Conservation (phyloP, 2,888 invertebrate genomes). For the Allophyes oxyacanthae region DNA sequence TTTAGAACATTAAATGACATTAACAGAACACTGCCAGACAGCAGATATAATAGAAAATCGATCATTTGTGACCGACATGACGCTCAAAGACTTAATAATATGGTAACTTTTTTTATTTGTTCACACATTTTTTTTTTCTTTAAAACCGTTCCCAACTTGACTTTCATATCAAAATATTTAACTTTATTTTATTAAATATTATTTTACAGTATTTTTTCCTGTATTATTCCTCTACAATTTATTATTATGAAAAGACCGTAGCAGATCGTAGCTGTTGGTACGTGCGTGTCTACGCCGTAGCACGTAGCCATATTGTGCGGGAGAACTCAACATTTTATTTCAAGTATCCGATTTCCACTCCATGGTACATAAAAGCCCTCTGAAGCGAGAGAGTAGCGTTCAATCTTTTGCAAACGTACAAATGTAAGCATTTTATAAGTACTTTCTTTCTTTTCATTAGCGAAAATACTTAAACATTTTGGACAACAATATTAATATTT, state of each 20-base stretch:
- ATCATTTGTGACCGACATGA: too few species aligned
- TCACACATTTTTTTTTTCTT: too few species aligned
- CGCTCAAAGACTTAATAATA: too few species aligned
- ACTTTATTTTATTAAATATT: too few species aligned
- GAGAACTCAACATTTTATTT: conserved; percentile 48
- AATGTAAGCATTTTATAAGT: conserved; percentile 37
- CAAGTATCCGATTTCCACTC: conserved; percentile 57
- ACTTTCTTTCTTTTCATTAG: conserved; percentile 32
- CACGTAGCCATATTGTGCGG: conserved; percentile 51
- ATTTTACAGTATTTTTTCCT: too few species aligned
- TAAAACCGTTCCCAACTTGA: too few species aligned
- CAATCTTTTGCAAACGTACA: conserved; percentile 47
- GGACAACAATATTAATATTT: too few species aligned
- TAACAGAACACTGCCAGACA: too few species aligned
- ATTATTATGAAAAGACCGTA: conserved; percentile 15
- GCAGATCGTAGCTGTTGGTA: conserved; percentile 33
- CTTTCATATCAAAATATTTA: too few species aligned
- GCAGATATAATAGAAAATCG: too few species aligned
- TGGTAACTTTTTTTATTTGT: too few species aligned
- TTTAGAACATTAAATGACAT: too few species aligned
- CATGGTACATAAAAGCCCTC: conserved; percentile 47
- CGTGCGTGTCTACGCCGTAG: conserved; percentile 55
- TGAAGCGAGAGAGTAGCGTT: conserved; percentile 40
- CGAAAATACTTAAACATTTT: conserved; percentile 22
- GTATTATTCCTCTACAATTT: conserved; percentile 5